Conservation (phyloP, 2,888 invertebrate species). For the Leistus spinibarbis region DNA sequence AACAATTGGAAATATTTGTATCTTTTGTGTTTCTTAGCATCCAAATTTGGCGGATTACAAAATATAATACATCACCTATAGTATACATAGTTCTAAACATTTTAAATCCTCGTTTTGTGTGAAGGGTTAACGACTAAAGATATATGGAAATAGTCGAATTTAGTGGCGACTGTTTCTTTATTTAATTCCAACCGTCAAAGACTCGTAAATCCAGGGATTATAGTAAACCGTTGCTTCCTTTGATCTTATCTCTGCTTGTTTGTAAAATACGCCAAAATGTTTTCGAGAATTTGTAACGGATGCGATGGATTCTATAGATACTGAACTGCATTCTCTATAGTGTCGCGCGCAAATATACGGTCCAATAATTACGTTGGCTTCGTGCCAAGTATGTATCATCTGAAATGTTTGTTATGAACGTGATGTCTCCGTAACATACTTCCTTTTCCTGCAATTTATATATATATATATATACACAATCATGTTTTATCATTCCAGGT, state of each 20-base stretch:
- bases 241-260: conserved; percentile 23
- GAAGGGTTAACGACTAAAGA: background rate
- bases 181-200: conserved; percentile 7
- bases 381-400: conserved; percentile 35
- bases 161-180: background rate
- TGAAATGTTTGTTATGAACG: background rate
- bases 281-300: background rate
- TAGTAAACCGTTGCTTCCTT: conserved; percentile 16
- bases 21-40: background rate
- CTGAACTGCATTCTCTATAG: conserved; percentile 1
- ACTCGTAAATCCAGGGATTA: conserved; percentile 26
- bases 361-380: conserved; percentile 23
- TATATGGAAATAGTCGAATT: background rate
- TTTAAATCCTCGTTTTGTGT: background rate
- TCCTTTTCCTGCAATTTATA: conserved; percentile 35
- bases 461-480: conserved; percentile 16
- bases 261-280: conserved; percentile 33
- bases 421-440: conserved; percentile 15
- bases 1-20: background rate
- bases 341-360: conserved; percentile 10
- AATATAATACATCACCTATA: background rate
- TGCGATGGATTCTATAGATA: background rate
- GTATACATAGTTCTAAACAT: background rate
- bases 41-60: background rate
- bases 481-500: too few relatives aligned